Conservation (phyloP, 2,113 vertebrate species). For the Apteryx owenii region DNA sequence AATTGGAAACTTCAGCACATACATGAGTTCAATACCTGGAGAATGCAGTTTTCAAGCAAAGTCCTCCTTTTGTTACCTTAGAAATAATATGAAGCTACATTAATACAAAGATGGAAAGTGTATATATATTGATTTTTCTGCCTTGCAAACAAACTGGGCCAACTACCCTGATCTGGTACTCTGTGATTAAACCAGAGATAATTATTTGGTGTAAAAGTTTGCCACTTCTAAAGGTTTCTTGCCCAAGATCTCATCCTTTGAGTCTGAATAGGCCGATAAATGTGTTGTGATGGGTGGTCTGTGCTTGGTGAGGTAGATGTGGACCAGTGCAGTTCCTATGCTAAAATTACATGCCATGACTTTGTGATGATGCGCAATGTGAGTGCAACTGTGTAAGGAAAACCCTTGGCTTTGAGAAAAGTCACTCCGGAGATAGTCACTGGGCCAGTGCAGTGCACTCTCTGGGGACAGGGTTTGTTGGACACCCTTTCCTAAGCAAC, state of each 20-base stretch:
- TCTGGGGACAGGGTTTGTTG: neutral
- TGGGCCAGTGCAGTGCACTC: neutral
- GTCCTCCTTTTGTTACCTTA: neutral
- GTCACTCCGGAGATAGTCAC: neutral
- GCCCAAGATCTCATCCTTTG: neutral
- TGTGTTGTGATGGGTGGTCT: neutral
- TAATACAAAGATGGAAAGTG: neutral
- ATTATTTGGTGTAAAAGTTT: neutral
- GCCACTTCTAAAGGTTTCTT: neutral
- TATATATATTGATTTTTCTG: neutral
- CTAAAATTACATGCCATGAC: neutral
- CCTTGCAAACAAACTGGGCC: neutral
- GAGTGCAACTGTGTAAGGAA: neutral
- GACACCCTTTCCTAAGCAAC: neutral
- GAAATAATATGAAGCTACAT: neutral
- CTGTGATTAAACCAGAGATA: neutral
- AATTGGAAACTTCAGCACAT: neutral
- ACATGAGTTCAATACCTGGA: neutral
- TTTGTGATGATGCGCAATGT: neutral
- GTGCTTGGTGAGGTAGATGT: fast-evolving
- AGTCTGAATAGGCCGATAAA: neutral
- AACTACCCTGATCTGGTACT: neutral
- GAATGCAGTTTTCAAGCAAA: neutral
- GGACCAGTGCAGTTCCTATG: fast-evolving
- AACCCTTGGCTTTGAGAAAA: neutral